These are phyloP conservation scores for Geococcyx californianus DNA, from an alignment of 2,113 vertebrate genomes.

Conservation along the genomic window DNA sequence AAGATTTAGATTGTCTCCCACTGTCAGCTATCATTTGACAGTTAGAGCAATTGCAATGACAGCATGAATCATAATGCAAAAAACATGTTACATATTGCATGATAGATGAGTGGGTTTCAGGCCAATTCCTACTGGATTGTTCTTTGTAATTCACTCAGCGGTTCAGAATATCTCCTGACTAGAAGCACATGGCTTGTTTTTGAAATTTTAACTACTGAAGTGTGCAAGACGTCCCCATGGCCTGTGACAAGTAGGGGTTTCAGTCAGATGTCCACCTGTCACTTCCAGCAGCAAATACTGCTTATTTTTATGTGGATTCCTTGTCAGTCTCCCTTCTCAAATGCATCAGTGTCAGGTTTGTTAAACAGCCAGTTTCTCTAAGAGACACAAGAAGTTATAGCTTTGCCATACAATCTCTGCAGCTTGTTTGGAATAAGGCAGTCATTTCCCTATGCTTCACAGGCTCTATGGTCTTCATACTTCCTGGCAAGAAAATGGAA, in stretches of 20 bases:
- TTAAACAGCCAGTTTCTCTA: not conserved
- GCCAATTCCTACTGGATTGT: conserved; percentile 9
- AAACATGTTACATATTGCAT: conserved; percentile 15
- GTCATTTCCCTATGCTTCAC: not conserved
- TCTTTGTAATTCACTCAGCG: not conserved
- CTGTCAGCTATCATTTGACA: conserved; percentile 1
- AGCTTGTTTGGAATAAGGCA: not conserved
- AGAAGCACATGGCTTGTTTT: not conserved
- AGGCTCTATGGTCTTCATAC: not conserved
- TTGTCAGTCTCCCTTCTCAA: not conserved
- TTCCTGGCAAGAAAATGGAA: not conserved
- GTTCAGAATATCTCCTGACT: not conserved
- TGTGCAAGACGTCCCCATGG: not conserved
- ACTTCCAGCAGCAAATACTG: not conserved
- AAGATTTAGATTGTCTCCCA: not conserved
- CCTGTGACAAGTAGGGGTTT: not conserved
- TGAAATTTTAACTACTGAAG: not conserved
- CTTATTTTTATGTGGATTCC: not conserved
- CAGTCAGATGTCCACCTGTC: not conserved
- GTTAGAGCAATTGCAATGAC: conserved; percentile 1
- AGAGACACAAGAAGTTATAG: not conserved
- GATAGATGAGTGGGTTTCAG: not conserved
- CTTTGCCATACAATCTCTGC: not conserved
- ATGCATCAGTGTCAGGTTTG: not conserved
- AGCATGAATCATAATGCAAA: conserved; percentile 38